Evolutionary conservation across 2,888 invertebrate species (phyloP).

Genomic region (Stenotaenia linearis): DNA sequence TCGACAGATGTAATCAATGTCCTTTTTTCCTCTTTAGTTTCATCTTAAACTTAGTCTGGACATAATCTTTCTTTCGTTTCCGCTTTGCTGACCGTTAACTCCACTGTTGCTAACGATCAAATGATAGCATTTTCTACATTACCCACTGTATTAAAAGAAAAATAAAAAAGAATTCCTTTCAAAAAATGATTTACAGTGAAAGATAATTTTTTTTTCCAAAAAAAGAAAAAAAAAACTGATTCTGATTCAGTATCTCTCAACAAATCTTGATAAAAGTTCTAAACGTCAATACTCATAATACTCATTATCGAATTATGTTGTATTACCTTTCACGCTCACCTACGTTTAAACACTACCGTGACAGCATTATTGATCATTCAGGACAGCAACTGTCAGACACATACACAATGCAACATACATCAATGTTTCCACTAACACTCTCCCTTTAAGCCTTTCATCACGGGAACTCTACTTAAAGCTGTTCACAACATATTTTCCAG

Average conservation of each 20-base stretch:
- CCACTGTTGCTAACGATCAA: background rate
- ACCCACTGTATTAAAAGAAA: background rate
- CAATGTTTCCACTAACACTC: constrained; percentile 12
- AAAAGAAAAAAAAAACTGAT: background rate
- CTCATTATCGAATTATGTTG: background rate
- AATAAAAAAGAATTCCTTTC: background rate
- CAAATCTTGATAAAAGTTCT: background rate
- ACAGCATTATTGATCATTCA: background rate
- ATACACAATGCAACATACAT: constrained; percentile 16
- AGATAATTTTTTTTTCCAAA: background rate
- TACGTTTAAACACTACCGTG: background rate
- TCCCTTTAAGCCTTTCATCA: constrained; percentile 10
- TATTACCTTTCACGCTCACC: background rate
- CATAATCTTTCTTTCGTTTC: constrained; percentile 21
- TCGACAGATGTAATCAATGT: constrained; percentile 26
- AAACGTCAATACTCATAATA: background rate
- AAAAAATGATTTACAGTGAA: background rate
- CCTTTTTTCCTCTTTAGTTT: constrained; percentile 8
- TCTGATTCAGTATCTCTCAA: background rate
- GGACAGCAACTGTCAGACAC: background rate
- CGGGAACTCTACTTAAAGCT: background rate
- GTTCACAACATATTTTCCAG: background rate
- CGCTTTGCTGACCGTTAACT: background rate
- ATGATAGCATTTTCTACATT: background rate
- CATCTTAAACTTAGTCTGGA: constrained; percentile 24